Evolutionary conservation across 2,797 vertebrate genomes (phyloP).

Genomic region (Pantherophis alleghaniensis): DNA sequence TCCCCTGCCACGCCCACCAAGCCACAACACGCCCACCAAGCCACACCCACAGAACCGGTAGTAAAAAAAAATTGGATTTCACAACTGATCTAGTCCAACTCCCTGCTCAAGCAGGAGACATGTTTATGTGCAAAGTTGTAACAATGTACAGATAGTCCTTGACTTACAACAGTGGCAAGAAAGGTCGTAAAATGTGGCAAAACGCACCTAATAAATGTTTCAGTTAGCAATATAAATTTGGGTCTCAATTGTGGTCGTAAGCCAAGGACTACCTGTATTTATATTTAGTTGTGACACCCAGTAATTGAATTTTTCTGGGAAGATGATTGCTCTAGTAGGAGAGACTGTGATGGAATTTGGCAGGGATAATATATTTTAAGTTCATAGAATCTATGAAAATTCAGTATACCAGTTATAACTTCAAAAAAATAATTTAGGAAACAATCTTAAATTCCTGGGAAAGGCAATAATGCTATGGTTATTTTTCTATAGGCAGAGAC

Average conservation of each 20-base stretch:
- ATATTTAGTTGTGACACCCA: neutral
- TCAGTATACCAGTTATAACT: neutral
- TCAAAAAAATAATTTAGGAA: neutral
- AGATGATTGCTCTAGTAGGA: neutral
- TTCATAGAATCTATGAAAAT: neutral
- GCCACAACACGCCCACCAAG: no score
- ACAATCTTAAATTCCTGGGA: neutral
- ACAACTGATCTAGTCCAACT: no score
- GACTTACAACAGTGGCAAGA: neutral
- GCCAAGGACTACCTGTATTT: neutral
- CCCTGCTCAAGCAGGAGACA: no score
- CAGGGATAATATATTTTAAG: neutral
- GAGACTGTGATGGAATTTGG: neutral
- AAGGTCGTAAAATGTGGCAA: neutral
- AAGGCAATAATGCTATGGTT: neutral
- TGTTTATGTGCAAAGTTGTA: neutral
- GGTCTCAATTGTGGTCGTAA: neutral
- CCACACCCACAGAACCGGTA: no score
- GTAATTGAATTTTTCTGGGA: neutral
- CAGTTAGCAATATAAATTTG: neutral
- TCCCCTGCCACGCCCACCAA: no score
- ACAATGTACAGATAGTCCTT: neutral
- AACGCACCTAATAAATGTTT: neutral
- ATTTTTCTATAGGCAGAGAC: neutral
- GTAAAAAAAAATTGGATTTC: no score